A percentile compares a stretch with the other conserved stretches of the same genome.
These are phyloP conservation scores for Metallyticus violacea DNA, from an alignment of 2,888 invertebrate species.

Conservation along the genomic window DNA sequence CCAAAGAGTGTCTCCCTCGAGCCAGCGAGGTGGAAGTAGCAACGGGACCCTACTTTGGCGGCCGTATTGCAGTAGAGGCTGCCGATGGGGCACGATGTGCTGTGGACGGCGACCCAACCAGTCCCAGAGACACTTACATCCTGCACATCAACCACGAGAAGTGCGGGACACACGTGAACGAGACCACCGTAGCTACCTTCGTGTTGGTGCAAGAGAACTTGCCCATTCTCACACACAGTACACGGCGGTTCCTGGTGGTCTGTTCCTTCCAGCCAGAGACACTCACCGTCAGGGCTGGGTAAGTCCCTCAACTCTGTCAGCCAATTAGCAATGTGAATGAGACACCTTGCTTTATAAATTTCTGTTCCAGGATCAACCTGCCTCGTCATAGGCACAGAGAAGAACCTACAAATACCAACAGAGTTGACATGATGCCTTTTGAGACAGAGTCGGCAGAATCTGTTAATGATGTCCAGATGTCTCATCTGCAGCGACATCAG, in stretches of 20 bases:
- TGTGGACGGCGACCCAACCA: slow-evolving; percentile 70
- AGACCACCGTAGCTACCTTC: slow-evolving; percentile 76
- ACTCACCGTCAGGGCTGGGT: slow-evolving; percentile 73
- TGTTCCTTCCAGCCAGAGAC: slow-evolving; percentile 82
- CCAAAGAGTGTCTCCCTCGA: slow-evolving; percentile 74
- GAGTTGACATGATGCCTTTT: slow-evolving; percentile 17
- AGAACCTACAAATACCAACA: slow-evolving; percentile 19
- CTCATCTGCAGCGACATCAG: slow-evolving; percentile 35
- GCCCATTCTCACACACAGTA: slow-evolving; percentile 78
- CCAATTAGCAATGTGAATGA: too few relatives aligned
- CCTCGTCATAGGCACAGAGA: slow-evolving; percentile 18
- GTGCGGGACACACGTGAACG: slow-evolving; percentile 73
- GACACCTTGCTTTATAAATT: background rate
- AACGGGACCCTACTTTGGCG: slow-evolving; percentile 78
- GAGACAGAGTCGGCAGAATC: slow-evolving; percentile 26
- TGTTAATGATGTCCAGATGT: slow-evolving; percentile 36
- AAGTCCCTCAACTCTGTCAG: slow-evolving; percentile 42
- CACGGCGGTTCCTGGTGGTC: slow-evolving; percentile 72
- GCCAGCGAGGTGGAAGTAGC: slow-evolving; percentile 80
- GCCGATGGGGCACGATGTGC: slow-evolving; percentile 58
- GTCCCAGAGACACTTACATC: slow-evolving; percentile 69
- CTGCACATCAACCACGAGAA: slow-evolving; percentile 70
- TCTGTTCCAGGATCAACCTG: slow-evolving; percentile 26
- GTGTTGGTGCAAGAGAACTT: slow-evolving; percentile 81
- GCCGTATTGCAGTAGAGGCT: slow-evolving; percentile 72